These are phyloP conservation scores for Oenanthe oenanthe DNA, from an alignment of 2,113 vertebrate species.

Conservation along the genomic window DNA sequence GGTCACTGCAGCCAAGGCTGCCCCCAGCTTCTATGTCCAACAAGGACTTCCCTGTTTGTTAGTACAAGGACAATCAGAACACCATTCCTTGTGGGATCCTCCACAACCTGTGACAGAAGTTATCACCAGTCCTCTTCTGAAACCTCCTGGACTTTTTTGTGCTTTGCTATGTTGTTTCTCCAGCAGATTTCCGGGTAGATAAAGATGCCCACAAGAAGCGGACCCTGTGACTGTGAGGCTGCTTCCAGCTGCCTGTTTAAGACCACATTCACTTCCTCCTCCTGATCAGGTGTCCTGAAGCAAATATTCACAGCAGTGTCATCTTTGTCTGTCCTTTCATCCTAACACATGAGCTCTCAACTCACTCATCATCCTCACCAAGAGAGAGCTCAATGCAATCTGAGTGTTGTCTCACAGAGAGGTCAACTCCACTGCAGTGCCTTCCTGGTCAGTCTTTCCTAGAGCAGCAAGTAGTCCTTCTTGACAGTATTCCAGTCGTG, in stretches of 20 bases:
- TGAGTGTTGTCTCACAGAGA: neutral
- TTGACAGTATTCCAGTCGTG: neutral
- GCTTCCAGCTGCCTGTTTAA: neutral
- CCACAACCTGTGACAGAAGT: neutral
- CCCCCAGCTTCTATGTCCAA: neutral
- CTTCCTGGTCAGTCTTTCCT: neutral
- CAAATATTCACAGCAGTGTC: neutral
- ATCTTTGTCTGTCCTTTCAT: neutral
- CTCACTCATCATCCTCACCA: neutral
- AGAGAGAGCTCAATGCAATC: neutral
- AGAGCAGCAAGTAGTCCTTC: neutral
- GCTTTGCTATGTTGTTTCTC: neutral
- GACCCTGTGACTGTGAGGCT: neutral
- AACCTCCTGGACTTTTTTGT: neutral
- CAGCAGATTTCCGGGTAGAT: accelerated
- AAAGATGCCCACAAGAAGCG: neutral
- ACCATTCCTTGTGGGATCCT: neutral
- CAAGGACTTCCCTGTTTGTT: neutral
- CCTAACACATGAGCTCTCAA: neutral
- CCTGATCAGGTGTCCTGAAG: neutral
- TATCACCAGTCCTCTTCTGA: neutral
- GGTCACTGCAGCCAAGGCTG: neutral
- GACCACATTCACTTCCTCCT: neutral
- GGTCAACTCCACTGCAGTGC: neutral
- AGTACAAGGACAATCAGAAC: neutral